Percentiles rank a stretch among this genome's conserved stretches.
phyloP scores from a whole-genome alignment of 2,113 vertebrate species.

The Paradoxurus hermaphroditus region DNA sequence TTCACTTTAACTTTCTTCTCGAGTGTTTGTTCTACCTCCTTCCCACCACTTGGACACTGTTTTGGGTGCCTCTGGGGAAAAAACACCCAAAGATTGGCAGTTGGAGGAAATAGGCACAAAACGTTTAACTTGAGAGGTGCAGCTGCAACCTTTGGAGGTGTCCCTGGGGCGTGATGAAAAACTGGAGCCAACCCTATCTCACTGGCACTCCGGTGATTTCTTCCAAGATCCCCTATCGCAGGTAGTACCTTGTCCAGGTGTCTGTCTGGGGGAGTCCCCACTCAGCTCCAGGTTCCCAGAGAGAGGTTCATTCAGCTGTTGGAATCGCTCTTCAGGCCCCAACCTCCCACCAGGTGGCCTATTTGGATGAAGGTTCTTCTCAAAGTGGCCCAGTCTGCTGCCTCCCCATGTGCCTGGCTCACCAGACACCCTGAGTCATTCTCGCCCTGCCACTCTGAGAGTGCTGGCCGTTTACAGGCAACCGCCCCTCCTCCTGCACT shows the following conservation, averaged over 20 bases:
- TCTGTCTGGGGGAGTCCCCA: background rate
- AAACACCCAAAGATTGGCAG: background rate
- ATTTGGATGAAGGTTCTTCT: background rate
- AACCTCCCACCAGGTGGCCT: background rate
- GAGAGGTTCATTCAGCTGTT: background rate
- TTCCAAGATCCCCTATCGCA: background rate
- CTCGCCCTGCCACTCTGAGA: background rate
- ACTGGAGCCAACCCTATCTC: background rate
- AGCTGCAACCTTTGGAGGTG: background rate
- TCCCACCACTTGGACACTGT: background rate
- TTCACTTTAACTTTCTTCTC: background rate
- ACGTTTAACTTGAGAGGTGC: background rate
- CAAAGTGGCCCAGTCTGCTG: background rate
- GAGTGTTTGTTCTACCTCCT: background rate
- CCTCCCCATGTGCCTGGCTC: fast-evolving
- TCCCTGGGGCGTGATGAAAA: background rate
- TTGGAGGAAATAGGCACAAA: background rate
- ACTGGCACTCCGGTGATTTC: background rate
- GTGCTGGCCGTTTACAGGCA: background rate
- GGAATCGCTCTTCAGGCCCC: background rate
- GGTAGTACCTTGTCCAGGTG: background rate
- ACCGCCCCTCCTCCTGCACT: background rate
- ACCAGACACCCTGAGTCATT: background rate
- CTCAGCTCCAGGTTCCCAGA: background rate
- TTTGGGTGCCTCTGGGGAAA: background rate